Base-by-base conservation (phyloP, 2,797 vertebrate genomes). In the Chelmon rostratus region DNA sequence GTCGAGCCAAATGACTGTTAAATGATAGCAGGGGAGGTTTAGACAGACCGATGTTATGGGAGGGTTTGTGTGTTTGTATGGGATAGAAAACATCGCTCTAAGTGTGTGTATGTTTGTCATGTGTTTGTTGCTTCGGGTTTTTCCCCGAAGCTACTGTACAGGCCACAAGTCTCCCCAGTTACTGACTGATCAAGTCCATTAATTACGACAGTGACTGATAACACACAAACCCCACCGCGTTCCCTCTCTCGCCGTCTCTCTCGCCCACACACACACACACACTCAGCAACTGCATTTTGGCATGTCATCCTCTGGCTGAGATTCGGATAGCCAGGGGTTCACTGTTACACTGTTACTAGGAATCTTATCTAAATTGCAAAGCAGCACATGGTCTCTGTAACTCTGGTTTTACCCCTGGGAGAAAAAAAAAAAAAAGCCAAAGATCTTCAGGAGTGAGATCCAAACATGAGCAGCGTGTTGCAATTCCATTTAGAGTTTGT, bases 381-480 rank as follows among this genome's bases (percentile, higher is more conserved):
- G 79, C 81, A 88, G 81, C 89, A 89, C 82, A 88, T 84, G 86
- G 66, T 82, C 76, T 80, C 15, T 82, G 75, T 76, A 87, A 79
- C 53, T 75, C 35, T 9, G 1, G n/a, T 57, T 87, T 79, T 63
- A 49, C 76, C 58, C 69, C 53, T 53, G 65, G 76, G 74, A 83
- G 54, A 25, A 33, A 28, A 12, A 40, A 23, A 72, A n/a, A 50
- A 40, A 63, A 63, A 33, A 46, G 2, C 19, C 31, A 52, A 79
- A 28, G 61, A 68, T 85, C 68, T 63, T 64, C 50, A 42, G 75
- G 65, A 82, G 59, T 33, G 38, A 75, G 77, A 86, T 86, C 86
- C 81, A 83, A 85, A 86, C 73, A 81, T 81, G n/a, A n/a, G 38
- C 58, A 81, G 63, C 56, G 23, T 91, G 85, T 91, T 73, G 86